Conservation (phyloP, 1,140 invertebrate species). For the Polypedilum vanderplanki region DNA sequence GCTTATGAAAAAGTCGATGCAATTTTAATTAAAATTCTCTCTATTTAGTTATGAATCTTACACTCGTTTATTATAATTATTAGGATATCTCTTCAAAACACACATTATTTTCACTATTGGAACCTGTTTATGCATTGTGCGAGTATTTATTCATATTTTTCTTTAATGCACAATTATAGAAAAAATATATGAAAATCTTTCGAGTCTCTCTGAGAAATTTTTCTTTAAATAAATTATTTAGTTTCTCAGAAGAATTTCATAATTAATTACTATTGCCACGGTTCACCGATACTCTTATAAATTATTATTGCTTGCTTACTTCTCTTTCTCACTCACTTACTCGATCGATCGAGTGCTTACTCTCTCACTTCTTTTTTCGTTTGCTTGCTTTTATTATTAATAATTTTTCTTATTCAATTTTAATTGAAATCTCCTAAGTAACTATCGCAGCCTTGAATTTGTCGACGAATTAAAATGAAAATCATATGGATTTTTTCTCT, state of each 20-base stretch:
- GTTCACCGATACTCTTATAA: background rate
- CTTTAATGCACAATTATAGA: background rate
- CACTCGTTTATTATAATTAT: background rate
- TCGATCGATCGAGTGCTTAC: too few relatives aligned
- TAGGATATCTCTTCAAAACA: background rate
- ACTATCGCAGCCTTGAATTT: slow-evolving; percentile 21
- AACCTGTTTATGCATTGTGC: background rate
- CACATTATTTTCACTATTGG: background rate
- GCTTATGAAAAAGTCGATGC: background rate
- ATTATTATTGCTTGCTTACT: background rate
- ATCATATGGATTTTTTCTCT: slow-evolving; percentile 13
- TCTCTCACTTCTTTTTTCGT: too few relatives aligned
- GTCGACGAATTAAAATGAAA: slow-evolving; percentile 23
- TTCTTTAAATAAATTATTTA: slow-evolving; percentile 24
- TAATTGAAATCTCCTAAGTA: slow-evolving; percentile 23
- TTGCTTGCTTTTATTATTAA: background rate
- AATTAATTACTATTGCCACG: slow-evolving; percentile 22
- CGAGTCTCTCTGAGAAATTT: background rate
- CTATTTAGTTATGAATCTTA: background rate
- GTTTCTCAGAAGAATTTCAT: slow-evolving; percentile 19
- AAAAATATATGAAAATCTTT: background rate
- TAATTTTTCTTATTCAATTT: background rate
- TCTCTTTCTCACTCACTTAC: too few relatives aligned
- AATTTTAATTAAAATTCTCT: background rate
- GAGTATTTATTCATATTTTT: slow-evolving; percentile 6